A percentile compares a stretch with the other conserved stretches of the same genome.
phyloP scores from a whole-genome alignment of 2,888 invertebrate genomes.

The Icerya purchasi region DNA sequence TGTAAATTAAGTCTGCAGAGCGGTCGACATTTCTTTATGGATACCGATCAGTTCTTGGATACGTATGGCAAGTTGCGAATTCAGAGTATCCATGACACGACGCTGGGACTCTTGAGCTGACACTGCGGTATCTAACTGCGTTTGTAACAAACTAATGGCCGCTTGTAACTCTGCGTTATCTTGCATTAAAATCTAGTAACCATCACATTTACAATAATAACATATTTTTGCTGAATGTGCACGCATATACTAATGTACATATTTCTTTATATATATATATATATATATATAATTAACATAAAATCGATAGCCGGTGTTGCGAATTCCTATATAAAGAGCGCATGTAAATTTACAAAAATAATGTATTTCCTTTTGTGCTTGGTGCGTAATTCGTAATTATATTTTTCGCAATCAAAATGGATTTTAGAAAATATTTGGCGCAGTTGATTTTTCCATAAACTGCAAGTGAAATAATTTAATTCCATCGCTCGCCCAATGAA shows the following conservation, averaged over 20 bases:
- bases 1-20: constrained; percentile 49
- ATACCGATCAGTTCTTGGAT: constrained; percentile 59
- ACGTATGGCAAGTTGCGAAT: constrained; percentile 58
- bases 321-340: no score
- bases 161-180: constrained; percentile 41
- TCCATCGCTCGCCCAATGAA: no score
- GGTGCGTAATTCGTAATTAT: no score
- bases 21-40: constrained; percentile 64
- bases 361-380: no score
- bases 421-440: no score
- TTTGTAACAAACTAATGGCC: constrained; percentile 51
- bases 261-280: no score
- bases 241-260: neutral
- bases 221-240: neutral
- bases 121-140: constrained; percentile 54
- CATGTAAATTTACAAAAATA: no score
- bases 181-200: constrained; percentile 33
- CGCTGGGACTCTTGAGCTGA: constrained; percentile 63
- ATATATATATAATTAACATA: neutral
- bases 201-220: neutral
- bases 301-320: no score
- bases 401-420: no score
- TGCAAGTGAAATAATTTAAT: no score
- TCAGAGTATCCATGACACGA: constrained; percentile 56
- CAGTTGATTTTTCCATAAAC: no score